Conservation (phyloP, 2,113 vertebrate genomes). For the Grallaria varia region DNA sequence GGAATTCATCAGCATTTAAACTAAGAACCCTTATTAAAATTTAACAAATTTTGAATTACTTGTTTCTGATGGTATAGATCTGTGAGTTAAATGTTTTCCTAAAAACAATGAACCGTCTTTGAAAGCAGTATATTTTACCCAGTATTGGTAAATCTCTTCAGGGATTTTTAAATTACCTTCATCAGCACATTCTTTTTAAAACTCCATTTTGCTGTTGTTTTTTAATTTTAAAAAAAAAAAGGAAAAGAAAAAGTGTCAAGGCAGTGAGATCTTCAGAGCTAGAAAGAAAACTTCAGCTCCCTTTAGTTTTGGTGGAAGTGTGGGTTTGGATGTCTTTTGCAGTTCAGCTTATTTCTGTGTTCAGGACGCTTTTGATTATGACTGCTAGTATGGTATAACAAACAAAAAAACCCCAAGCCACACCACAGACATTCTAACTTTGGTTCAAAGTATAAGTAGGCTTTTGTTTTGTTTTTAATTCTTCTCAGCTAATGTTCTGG, state of each 20-base stretch:
- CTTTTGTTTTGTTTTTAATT: slow-evolving; percentile 13
- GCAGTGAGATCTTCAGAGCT: neutral
- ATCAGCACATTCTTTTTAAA: neutral
- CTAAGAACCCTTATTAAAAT: neutral
- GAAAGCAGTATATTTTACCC: neutral
- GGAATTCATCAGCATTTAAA: neutral
- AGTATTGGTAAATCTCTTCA: neutral
- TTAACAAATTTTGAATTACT: neutral
- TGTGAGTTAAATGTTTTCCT: neutral
- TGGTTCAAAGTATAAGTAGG: neutral
- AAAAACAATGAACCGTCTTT: neutral
- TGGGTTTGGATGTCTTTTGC: neutral
- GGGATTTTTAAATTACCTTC: neutral
- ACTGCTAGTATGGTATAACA: neutral
- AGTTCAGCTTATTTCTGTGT: neutral
- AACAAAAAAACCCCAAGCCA: neutral
- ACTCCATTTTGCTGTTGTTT: neutral
- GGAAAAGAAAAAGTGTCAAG: neutral
- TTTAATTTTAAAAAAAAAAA: neutral
- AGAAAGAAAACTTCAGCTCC: neutral
- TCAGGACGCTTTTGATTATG: neutral
- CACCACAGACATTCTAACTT: neutral
- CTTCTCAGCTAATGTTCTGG: slow-evolving; percentile 90
- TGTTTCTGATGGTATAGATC: neutral
- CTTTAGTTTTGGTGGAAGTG: neutral